Evolutionary conservation across 64 coral and sea anemone genomes (phyloP).

Genomic region (Pachyseris speciosa): DNA sequence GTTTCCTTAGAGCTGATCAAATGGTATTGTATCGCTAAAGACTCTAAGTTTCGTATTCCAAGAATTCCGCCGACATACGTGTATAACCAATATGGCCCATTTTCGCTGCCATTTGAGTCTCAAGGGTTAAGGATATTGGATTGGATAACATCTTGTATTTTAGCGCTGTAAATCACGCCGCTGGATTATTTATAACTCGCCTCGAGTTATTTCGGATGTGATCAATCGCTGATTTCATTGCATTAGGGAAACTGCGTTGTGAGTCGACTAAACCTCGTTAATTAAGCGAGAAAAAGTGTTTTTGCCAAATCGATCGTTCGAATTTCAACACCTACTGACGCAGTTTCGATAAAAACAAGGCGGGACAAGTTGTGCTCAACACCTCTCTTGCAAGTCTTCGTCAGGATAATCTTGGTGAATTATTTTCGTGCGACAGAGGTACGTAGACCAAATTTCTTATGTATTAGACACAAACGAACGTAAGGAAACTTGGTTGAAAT

Average conservation of each 20-base stretch:
- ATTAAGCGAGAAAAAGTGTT: background rate
- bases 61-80: background rate
- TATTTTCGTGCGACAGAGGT: background rate
- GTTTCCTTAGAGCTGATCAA: background rate
- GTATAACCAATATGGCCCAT: background rate
- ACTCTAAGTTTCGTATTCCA: background rate
- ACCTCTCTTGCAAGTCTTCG: background rate
- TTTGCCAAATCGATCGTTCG: background rate
- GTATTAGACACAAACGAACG: background rate
- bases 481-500: background rate
- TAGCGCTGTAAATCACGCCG: background rate
- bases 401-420: background rate
- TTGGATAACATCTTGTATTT: constrained; percentile 19
- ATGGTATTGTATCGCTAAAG: background rate
- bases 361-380: background rate
- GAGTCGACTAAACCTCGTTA: background rate
- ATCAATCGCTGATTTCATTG: background rate
- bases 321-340: background rate
- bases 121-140: background rate
- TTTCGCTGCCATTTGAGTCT: constrained; percentile 7
- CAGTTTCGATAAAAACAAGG: background rate
- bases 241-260: background rate
- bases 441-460: background rate
- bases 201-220: background rate
- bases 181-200: constrained; percentile 6